These are phyloP conservation scores for Amphiduros pacificus DNA, from an alignment of 2,888 invertebrate species.

Conservation along the genomic window DNA sequence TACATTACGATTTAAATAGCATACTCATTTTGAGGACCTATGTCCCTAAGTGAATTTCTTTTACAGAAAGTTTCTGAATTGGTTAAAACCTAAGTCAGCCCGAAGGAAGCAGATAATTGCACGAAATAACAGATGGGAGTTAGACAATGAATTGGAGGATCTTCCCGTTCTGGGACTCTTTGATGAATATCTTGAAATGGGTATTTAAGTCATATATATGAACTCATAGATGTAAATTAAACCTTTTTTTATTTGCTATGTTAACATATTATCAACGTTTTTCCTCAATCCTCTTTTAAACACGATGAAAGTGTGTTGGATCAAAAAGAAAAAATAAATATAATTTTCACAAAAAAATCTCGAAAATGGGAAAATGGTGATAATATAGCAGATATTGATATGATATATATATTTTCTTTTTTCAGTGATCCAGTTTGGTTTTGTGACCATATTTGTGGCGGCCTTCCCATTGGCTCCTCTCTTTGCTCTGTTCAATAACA, in stretches of 20 bases:
- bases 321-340: background rate
- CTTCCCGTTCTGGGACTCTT: slow-evolving; percentile 51
- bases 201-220: slow-evolving; percentile 38
- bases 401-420: background rate
- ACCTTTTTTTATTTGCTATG: too few relatives aligned
- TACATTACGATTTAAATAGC: too few relatives aligned
- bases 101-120: too few relatives aligned
- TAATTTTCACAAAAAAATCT: background rate
- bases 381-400: background rate
- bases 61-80: too few relatives aligned
- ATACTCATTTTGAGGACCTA: too few relatives aligned
- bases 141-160: slow-evolving; percentile 47
- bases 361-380: background rate
- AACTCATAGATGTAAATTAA: too few relatives aligned
- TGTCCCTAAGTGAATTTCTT: too few relatives aligned
- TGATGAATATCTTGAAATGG: slow-evolving; percentile 60
- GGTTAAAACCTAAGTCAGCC: too few relatives aligned
- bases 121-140: too few relatives aligned
- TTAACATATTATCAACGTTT: too few relatives aligned
- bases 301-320: too few relatives aligned
- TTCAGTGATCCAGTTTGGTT: slow-evolving; percentile 83
- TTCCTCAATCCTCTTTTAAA: too few relatives aligned
- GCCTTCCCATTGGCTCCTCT: slow-evolving; percentile 96
- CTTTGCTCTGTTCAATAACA: slow-evolving; percentile 93
- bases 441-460: slow-evolving; percentile 95